Percentiles rank a stretch among this genome's conserved stretches.
These are phyloP conservation scores for Ctenodactylus gundi DNA, from an alignment of 2,113 vertebrate species.

Conservation along the genomic window DNA sequence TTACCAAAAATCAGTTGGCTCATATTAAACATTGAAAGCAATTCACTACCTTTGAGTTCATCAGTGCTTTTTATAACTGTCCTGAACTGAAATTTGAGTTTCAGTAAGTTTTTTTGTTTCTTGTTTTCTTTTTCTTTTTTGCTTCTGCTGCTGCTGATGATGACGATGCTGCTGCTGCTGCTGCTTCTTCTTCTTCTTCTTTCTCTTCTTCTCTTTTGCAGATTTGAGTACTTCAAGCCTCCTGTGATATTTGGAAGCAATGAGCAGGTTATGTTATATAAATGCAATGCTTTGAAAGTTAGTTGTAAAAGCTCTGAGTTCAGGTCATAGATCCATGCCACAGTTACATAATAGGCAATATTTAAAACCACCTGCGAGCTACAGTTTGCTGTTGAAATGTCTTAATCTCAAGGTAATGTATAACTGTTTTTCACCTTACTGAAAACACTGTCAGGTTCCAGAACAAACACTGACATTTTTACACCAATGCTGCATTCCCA, in stretches of 20 bases:
- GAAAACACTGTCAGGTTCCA: neutral
- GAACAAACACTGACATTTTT: conserved; percentile 11
- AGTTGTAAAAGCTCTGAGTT: neutral
- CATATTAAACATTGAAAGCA: neutral
- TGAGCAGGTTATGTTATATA: neutral
- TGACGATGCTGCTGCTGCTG: too few relatives aligned
- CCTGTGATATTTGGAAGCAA: neutral
- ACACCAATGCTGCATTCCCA: neutral
- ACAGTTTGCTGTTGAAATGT: conserved; percentile 1
- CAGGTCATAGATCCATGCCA: conserved; percentile 2
- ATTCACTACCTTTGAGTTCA: conserved; percentile 20
- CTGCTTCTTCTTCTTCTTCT: too few relatives aligned
- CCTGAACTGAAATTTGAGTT: neutral
- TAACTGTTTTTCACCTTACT: neutral
- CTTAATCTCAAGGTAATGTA: neutral
- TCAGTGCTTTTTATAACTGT: neutral
- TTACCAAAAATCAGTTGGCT: conserved; percentile 23
- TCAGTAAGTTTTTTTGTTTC: conserved; percentile 34
- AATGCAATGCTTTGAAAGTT: neutral
- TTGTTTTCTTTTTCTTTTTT: too few relatives aligned
- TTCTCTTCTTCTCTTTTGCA: too few relatives aligned
- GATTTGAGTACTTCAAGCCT: conserved; percentile 5
- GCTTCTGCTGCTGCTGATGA: too few relatives aligned
- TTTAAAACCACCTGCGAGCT: neutral
- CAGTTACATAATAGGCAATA: neutral